Conservation (phyloP, 2,888 invertebrate species). For the Dusona sp. region DNA sequence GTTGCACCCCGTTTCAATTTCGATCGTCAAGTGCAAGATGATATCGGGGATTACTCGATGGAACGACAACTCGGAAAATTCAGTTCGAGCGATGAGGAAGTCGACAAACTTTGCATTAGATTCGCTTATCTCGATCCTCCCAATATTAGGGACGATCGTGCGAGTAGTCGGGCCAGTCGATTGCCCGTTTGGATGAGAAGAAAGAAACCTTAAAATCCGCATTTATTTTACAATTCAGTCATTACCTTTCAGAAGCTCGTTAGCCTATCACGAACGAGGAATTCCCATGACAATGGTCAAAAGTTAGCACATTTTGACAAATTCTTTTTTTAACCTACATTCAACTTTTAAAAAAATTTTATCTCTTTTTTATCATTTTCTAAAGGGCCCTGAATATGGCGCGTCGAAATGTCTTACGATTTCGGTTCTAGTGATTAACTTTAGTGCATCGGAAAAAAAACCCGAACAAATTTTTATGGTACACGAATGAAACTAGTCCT, state of each 20-base stretch:
- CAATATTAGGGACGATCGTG: constrained; percentile 68
- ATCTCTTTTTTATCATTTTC: no score
- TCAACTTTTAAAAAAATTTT: no score
- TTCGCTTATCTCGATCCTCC: constrained; percentile 69
- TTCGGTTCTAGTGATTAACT: no score
- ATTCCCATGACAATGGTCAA: neutral
- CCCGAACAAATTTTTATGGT: neutral
- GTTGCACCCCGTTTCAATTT: constrained; percentile 73
- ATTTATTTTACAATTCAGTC: neutral
- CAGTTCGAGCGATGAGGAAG: constrained; percentile 81
- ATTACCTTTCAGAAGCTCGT: neutral
- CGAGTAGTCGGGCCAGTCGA: constrained; percentile 74
- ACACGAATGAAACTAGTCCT: neutral
- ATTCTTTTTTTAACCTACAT: neutral
- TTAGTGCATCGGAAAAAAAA: neutral
- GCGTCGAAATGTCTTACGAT: no score
- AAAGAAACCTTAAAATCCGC: constrained; percentile 74
- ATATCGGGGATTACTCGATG: constrained; percentile 59
- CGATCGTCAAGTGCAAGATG: constrained; percentile 61
- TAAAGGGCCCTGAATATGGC: no score
- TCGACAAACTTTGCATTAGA: constrained; percentile 79
- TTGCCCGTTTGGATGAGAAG: constrained; percentile 77
- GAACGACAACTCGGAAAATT: constrained; percentile 77
- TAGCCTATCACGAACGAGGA: neutral
- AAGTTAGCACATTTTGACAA: neutral